A percentile compares a stretch with the other conserved stretches of the same genome.
phyloP scores from a whole-genome alignment of 2,888 invertebrate genomes.

The Branchipolynoe longqiensis region DNA sequence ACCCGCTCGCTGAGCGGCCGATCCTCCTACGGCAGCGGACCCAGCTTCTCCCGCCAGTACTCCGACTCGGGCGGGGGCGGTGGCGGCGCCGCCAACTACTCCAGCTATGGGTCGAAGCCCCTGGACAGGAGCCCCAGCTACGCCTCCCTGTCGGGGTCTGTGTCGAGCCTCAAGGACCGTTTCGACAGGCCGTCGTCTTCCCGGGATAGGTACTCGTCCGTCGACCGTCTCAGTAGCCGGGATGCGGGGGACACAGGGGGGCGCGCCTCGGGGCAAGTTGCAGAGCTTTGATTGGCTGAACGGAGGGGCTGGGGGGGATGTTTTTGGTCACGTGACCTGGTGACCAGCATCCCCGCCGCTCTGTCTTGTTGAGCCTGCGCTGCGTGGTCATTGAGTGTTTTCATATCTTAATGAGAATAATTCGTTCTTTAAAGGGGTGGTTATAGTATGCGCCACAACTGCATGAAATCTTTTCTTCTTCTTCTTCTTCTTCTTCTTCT shows the following conservation, averaged over 20 bases:
- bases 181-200: constrained; percentile 43
- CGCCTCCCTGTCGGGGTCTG: constrained; percentile 23
- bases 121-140: constrained; percentile 54
- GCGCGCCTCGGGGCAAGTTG: constrained; percentile 53
- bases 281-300: constrained; percentile 1
- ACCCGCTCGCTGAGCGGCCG: constrained; percentile 38
- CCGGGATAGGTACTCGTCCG: constrained; percentile 49
- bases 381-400: constrained; percentile 22
- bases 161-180: constrained; percentile 31
- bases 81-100: not conserved
- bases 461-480: too few species aligned
- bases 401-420: too few species aligned
- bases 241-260: constrained; percentile 54
- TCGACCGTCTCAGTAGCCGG: constrained; percentile 50
- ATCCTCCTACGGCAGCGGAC: not conserved
- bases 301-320: too few species aligned
- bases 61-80: constrained; percentile 49
- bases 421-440: too few species aligned
- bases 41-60: constrained; percentile 28
- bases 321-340: not conserved
- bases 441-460: too few species aligned
- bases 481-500: too few species aligned
- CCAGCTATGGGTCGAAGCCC: constrained; percentile 27
- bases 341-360: not conserved
- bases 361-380: constrained; percentile 40